Evolutionary conservation across 23 tunicate species (phyloP).

Genomic region (Trididemnum miniatum): DNA sequence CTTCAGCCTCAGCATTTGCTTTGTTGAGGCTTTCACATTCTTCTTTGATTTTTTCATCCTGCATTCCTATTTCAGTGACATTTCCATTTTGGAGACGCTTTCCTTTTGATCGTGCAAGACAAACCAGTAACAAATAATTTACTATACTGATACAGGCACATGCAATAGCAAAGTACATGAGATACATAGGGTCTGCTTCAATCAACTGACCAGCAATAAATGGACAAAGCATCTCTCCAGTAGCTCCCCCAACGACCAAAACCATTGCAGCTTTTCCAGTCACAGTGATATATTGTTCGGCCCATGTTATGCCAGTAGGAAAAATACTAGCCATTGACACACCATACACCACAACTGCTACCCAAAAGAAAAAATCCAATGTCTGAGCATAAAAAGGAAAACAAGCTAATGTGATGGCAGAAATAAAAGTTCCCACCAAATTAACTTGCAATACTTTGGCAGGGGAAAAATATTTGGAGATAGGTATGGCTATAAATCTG

Average conservation of each 20-base stretch:
- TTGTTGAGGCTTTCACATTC: neutral
- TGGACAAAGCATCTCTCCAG: conserved; percentile 79
- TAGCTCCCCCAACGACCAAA: conserved; percentile 75
- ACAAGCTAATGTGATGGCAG: conserved; percentile 42
- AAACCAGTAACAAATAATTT: conserved; percentile 33
- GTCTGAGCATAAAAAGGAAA: conserved; percentile 53
- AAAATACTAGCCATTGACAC: conserved; percentile 82
- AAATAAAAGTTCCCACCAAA: conserved; percentile 48
- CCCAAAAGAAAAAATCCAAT: conserved; percentile 60
- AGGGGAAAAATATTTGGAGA: conserved; percentile 48
- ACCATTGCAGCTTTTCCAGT: conserved; percentile 76
- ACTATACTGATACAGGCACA: conserved; percentile 26
- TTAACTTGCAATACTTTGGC: conserved; percentile 29
- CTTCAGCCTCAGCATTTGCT: no score
- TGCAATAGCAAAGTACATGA: conserved; percentile 61
- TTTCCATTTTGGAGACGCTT: conserved; percentile 21
- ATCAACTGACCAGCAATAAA: conserved; percentile 46
- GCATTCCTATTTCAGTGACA: neutral
- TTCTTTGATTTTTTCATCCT: neutral
- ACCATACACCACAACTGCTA: conserved; percentile 58
- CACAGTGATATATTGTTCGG: conserved; percentile 77
- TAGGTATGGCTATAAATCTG: conserved; percentile 57
- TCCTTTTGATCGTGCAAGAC: conserved; percentile 35
- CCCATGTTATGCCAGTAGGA: conserved; percentile 84
- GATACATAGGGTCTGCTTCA: conserved; percentile 56